Evolutionary conservation across 30 jellyfish, hydroid and myxozoan species (phyloP).

Genomic region (Pseudorhiza aurosa): DNA sequence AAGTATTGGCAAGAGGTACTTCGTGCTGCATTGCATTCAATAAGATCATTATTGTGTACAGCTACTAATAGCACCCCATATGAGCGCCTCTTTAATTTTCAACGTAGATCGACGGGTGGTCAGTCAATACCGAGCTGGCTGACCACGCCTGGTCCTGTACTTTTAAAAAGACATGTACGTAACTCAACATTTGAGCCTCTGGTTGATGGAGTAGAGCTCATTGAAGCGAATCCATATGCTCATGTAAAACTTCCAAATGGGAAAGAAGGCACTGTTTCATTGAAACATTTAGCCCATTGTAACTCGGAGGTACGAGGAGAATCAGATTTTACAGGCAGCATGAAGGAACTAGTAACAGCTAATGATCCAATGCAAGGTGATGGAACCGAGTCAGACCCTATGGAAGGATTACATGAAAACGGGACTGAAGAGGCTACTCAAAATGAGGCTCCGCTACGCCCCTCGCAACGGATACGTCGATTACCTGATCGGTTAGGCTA

Average conservation of each 20-base stretch:
- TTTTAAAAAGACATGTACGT: conserved; percentile 20
- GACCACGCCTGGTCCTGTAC: conserved; percentile 54
- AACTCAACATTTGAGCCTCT: conserved; percentile 35
- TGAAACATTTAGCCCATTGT: conserved; percentile 34
- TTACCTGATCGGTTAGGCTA: no score
- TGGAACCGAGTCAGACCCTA: no score
- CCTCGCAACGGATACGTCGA: no score
- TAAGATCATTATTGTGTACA: conserved; percentile 75
- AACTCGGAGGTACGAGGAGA: no score
- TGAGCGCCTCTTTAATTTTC: conserved; percentile 69
- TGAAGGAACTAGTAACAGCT: no score
- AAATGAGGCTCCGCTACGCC: no score
- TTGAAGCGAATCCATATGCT: conserved; percentile 51
- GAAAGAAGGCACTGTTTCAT: conserved; percentile 46
- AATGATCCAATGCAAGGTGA: no score
- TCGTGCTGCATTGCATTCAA: conserved; percentile 77
- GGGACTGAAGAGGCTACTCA: no score
- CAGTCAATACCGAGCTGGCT: conserved; percentile 56
- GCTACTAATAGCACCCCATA: conserved; percentile 83
- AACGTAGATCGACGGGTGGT: conserved; percentile 59
- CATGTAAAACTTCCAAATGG: conserved; percentile 44
- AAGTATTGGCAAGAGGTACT: conserved; percentile 60
- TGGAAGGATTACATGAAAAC: no score
- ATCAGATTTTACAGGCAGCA: no score
- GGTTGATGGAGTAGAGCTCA: conserved; percentile 38